Evolutionary conservation across 2,113 vertebrate genomes (phyloP).

Genomic region (Marmota flaviventris): DNA sequence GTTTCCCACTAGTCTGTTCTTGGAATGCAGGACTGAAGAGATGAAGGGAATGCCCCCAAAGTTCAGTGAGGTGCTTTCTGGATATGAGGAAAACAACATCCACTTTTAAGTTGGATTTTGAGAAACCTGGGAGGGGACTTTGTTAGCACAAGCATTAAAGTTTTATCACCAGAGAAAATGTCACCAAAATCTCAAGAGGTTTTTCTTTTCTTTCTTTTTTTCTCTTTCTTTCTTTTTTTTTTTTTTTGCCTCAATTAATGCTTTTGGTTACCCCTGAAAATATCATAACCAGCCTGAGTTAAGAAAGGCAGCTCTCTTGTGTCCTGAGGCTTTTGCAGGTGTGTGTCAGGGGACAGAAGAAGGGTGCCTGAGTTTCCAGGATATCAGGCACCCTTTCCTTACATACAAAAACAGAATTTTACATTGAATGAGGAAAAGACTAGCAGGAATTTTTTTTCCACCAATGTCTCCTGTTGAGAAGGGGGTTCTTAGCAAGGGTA

Average conservation of each 20-base stretch:
- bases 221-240: no score
- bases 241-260: neutral
- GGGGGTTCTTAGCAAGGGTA: slow-evolving; percentile 59
- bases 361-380: slow-evolving; percentile 26
- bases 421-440: slow-evolving; percentile 65
- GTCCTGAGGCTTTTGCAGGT: neutral
- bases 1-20: neutral
- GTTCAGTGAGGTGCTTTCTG: neutral
- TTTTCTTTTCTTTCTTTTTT: neutral
- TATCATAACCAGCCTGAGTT: neutral
- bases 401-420: slow-evolving; percentile 56
- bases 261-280: slow-evolving; percentile 4
- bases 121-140: neutral
- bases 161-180: slow-evolving; percentile 32
- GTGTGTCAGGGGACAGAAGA: neutral
- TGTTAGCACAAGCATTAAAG: neutral
- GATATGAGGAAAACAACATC: neutral
- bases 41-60: neutral
- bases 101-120: neutral
- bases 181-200: neutral
- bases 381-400: slow-evolving; percentile 51
- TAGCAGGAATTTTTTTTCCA: slow-evolving; percentile 64
- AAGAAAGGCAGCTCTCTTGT: neutral
- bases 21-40: neutral
- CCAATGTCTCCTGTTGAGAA: slow-evolving; percentile 63